Evolutionary conservation across 2,888 invertebrate species (phyloP), one percentile per base, ranked within the genome.

Genomic region (Aspidapion aeneum): DNA sequence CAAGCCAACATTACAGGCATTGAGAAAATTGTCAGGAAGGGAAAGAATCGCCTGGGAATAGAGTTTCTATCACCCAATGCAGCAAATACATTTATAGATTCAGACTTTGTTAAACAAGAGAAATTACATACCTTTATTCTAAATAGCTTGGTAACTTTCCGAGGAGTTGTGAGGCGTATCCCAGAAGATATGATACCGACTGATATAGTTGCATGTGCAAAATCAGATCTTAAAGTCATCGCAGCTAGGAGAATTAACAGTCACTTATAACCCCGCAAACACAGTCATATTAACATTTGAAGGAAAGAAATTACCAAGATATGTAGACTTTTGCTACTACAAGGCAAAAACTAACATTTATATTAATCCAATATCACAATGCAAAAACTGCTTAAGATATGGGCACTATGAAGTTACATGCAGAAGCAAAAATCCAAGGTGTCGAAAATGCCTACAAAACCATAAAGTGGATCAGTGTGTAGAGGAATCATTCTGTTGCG

Each of bases 311-410:
- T 9, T 52, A 52, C 52, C 52, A 18, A 19, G n/a, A 52, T 7
- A 18, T 19, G 52, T 52, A 5, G 52, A 19, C n/a, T 17, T 52
- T 52, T 17, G 19, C 17, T 52, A 52, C n/a, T 52, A 52, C 17
- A 52, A n/a, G n/a, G 52, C 52, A 5, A 52, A n/a, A 52, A 19
- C 19, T 52, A n/a, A 52, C 17, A 52, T 52, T 9, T n/a, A 52
- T 19, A 19, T 52, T 7, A 5, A 3, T 9, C 52, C 17, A 19
- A n/a, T 52, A 18, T 5, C 19, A 5, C 52, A 52, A 19, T 52
- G 52, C 17, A 52, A 52, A n/a, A 52, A 52, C n/a, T 52, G 52
- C n/a, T n/a, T 52, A 52, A 5, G 52, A 9, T 52, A 9, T 52
- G 52, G 52, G n/a, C 52, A 52, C 19, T 52, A 18, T n/a, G 52